phyloP scores from a whole-genome alignment of 1,140 invertebrate species.

The Centruroides vittatus region DNA sequence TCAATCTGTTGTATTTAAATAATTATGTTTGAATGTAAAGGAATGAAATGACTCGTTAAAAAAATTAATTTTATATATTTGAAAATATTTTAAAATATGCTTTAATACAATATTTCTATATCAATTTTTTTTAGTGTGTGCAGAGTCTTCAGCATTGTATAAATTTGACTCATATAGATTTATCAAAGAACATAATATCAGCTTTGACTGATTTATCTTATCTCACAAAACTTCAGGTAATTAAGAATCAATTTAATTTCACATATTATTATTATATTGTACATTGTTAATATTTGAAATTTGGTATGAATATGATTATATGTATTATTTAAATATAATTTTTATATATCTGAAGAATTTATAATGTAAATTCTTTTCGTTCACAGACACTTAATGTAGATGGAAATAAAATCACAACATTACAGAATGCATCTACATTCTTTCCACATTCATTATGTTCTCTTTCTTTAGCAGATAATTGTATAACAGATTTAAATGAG shows the following conservation, averaged over 20 bases:
- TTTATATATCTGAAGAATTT: too few species aligned
- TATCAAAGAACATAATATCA: conserved; percentile 76
- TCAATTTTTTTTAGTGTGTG: conserved; percentile 48
- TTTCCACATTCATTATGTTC: conserved; percentile 56
- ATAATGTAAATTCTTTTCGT: too few species aligned
- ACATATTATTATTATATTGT: neutral
- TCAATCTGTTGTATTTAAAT: too few species aligned
- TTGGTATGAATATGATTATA: too few species aligned
- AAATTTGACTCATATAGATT: conserved; percentile 63
- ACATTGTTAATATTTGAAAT: too few species aligned
- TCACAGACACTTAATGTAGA: neutral
- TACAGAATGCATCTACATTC: conserved; percentile 52
- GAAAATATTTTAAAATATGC: too few species aligned
- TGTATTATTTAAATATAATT: too few species aligned
- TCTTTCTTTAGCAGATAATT: conserved; percentile 68
- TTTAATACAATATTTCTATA: too few species aligned
- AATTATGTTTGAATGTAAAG: too few species aligned
- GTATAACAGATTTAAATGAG: conserved; percentile 66
- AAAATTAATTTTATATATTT: too few species aligned
- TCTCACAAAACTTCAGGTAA: conserved; percentile 61
- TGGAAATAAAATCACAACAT: too few species aligned
- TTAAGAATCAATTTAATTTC: conserved; percentile 4
- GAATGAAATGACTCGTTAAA: too few species aligned
- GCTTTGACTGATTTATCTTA: conserved; percentile 68
- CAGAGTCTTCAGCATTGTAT: conserved; percentile 68